Base-by-base conservation (phyloP, 2,113 vertebrate genomes). In the Mystacornis crossleyi region DNA sequence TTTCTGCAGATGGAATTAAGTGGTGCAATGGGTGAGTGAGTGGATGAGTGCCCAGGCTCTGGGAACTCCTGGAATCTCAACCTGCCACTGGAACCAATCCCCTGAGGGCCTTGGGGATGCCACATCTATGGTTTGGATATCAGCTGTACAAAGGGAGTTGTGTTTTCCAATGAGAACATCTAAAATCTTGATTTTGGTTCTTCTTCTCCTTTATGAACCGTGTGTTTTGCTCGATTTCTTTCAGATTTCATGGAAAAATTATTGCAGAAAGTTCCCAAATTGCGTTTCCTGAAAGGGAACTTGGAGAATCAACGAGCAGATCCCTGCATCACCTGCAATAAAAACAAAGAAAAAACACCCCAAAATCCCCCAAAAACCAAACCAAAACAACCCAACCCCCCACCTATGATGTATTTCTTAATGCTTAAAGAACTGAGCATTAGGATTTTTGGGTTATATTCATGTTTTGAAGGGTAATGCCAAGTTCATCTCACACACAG, bases 341-440 rank as follows among this genome's bases (percentile, higher is more conserved):
- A 94, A 78, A 65, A 18, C 6, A 23, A 73, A n/a, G 5, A 25
- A 34, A 33, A 47, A 47, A 3, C 6, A 18, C 8, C 18, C 10
- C 21, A 8, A 36, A 7, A 14, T 1, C 19, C 19, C 19, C 2
- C 14, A 45, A 71, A 26, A 73, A 25, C 21, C 9, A 42, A 51
- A 18, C 26, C 33, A 61, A 34, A 24, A 1, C 10, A 66, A 29
- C 24, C 7, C 21, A 61, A 47, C 0, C 17, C 3, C 12, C 0
- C 4, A n/a, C 8, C 1, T 14, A 2, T 18, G 9, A 36, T 45
- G 1, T 14, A 4, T 31, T 80, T 86, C 77, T 51, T 42, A 4
- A 29, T 38, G 8, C 47, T 50, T 34, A 12, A 67, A 42, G 48
- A 75, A 38, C 8, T 13, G 48, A 54, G 7, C 18, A 40, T 18